Evolutionary conservation across 2,113 vertebrate genomes (phyloP).

Genomic region (Andinoacara biseriatus): DNA sequence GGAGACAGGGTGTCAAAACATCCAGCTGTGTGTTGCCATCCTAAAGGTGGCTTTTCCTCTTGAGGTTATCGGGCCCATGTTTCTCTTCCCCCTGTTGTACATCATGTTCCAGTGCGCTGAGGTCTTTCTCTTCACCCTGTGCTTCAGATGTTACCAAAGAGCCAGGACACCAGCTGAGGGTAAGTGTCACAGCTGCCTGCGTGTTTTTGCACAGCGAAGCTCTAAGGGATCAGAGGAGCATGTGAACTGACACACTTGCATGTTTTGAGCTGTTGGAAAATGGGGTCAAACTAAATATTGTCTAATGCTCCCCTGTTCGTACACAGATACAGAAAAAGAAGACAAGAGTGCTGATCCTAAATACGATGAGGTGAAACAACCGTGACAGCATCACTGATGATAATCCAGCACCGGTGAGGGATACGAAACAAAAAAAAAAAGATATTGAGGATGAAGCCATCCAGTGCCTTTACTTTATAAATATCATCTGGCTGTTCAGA

Average conservation of each 20-base stretch:
- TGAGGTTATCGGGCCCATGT: constrained; percentile 82
- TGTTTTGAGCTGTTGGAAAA: neutral
- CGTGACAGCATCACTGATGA: neutral
- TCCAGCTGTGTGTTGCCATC: constrained; percentile 83
- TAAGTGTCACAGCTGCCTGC: constrained; percentile 60
- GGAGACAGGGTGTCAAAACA: constrained; percentile 89
- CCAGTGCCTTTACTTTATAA: neutral
- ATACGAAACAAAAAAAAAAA: neutral
- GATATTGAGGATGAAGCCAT: neutral
- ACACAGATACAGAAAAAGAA: constrained; percentile 29
- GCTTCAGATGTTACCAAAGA: constrained; percentile 78
- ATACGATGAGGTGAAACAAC: constrained; percentile 27
- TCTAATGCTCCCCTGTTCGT: neutral
- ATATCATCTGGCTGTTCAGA: neutral
- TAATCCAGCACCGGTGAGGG: neutral
- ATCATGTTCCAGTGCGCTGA: constrained; percentile 82
- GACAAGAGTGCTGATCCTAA: neutral
- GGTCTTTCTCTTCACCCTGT: constrained; percentile 79
- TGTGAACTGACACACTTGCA: neutral
- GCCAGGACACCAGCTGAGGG: constrained; percentile 63
- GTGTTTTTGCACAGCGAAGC: neutral
- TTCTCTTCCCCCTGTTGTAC: constrained; percentile 87
- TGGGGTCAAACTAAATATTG: neutral
- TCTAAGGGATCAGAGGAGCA: neutral
- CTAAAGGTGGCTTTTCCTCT: constrained; percentile 83